Evolutionary conservation across 2,888 invertebrate genomes (phyloP), one percentile per base, ranked within the genome.

Genomic region (Eristalis tenax): DNA sequence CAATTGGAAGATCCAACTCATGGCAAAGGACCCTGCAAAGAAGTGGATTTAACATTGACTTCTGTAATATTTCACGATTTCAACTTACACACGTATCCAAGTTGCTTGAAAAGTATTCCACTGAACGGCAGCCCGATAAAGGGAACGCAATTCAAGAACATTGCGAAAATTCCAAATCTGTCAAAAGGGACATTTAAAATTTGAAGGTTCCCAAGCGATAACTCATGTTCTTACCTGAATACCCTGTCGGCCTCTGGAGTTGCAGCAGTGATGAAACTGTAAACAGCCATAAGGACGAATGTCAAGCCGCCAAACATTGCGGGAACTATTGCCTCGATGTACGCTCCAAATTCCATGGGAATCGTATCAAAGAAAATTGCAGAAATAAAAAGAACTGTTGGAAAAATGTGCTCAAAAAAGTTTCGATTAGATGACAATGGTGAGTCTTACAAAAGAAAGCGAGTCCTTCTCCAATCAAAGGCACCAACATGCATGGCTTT

Each of bases 401-500:
- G 10, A n/a, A 13, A 15, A 38, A 56, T 32, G 15, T 59, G 13
- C 22, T 35, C 56, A 22, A 59, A 40, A n/a, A 11, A 63, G 15
- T 22, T 28, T 5, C 1, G 10, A 35, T 50, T 50, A 18, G 0
- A 18, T 2, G 8, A 18, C 22, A 61, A 43, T n/a, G 26, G 0
- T 2, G 4, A 3, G 35, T 89, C 90, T 90, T 88, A 93, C 93
- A 92, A 64, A 90, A 69, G 61, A 91, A 91, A 2, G 91, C 90
- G 0, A 92, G 79, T 0, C 89, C 89, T 73, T 93, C 93, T 0
- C 93, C 93, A 8, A 93, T 83, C 32, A 93, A 89, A 1, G 93
- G 93, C 50, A 92, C 73, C 18, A 93, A 90, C 90, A 93, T 92
- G 68, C 93, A 93, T 13, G 93, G 93, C 77, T 93, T 93, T 5